phyloP scores from a whole-genome alignment of 2,113 vertebrate genomes.

The Dromas ardeola region DNA sequence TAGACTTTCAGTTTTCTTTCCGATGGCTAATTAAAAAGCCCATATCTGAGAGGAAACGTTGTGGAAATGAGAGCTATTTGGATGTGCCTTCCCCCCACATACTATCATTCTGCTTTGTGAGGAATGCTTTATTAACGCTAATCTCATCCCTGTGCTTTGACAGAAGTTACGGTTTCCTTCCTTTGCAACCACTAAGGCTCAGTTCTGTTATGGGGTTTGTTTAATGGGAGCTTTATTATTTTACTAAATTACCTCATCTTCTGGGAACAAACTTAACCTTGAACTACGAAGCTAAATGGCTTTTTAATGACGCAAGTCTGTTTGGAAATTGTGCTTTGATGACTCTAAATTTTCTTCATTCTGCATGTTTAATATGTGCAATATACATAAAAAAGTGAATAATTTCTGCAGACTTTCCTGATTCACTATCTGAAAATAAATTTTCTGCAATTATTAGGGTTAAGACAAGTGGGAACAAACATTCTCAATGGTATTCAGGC shows the following conservation, averaged over 20 bases:
- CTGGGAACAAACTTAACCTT: slow-evolving; percentile 68
- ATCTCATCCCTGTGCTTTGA: slow-evolving; percentile 67
- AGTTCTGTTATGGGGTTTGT: slow-evolving; percentile 55
- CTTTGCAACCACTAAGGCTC: slow-evolving; percentile 55
- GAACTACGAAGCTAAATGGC: slow-evolving; percentile 45
- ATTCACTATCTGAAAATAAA: not conserved
- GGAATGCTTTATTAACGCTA: slow-evolving; percentile 56
- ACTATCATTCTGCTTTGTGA: slow-evolving; percentile 42
- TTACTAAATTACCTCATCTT: slow-evolving; percentile 69
- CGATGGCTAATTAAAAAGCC: slow-evolving; percentile 60
- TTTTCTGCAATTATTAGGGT: not conserved
- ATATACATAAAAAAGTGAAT: not conserved
- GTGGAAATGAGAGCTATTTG: slow-evolving; percentile 65
- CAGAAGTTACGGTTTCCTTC: slow-evolving; percentile 71
- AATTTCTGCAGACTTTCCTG: not conserved
- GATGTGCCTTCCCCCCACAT: slow-evolving; percentile 23
- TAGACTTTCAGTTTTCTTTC: slow-evolving; percentile 67
- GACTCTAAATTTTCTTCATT: slow-evolving; percentile 41
- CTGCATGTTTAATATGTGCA: not conserved
- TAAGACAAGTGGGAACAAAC: not conserved
- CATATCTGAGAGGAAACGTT: slow-evolving; percentile 51
- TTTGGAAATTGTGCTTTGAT: slow-evolving; percentile 44
- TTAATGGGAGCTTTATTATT: slow-evolving; percentile 64
- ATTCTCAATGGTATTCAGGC: not conserved
- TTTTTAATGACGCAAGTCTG: slow-evolving; percentile 55